phyloP scores from a whole-genome alignment of 2,113 vertebrate species.

The Oenanthe oenanthe region DNA sequence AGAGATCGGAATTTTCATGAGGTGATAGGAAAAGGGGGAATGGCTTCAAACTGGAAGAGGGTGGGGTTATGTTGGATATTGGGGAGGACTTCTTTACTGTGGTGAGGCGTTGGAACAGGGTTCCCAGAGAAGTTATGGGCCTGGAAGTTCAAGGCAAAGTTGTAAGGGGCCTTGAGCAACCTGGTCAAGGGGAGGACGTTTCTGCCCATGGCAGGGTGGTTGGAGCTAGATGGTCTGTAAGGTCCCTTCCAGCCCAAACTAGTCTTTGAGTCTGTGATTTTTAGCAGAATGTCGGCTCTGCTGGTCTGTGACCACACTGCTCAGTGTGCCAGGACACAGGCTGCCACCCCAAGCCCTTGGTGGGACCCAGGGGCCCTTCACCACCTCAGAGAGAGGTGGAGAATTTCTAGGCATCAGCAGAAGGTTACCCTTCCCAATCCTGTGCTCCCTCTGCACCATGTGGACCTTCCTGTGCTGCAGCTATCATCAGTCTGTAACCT shows the following conservation, averaged over 20 bases:
- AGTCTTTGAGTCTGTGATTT: neutral
- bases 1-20: accelerated
- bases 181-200: neutral
- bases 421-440: neutral
- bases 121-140: too few relatives aligned
- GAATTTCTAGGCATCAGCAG: neutral
- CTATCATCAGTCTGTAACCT: neutral
- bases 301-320: neutral
- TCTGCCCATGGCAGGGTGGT: neutral
- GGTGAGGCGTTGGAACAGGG: neutral
- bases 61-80: neutral
- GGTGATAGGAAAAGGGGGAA: neutral
- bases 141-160: neutral
- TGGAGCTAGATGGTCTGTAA: neutral
- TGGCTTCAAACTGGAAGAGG: neutral
- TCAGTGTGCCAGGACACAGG: neutral
- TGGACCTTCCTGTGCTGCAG: neutral
- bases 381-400: neutral
- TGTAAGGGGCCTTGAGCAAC: neutral
- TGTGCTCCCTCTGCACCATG: neutral
- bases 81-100: neutral
- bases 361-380: neutral
- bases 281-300: neutral
- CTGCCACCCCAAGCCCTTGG: neutral
- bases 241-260: neutral